A percentile compares a stretch with the other conserved stretches of the same genome.
These are phyloP conservation scores for Isurus oxyrinchus DNA, from an alignment of 2,113 vertebrate species.

Conservation along the genomic window DNA sequence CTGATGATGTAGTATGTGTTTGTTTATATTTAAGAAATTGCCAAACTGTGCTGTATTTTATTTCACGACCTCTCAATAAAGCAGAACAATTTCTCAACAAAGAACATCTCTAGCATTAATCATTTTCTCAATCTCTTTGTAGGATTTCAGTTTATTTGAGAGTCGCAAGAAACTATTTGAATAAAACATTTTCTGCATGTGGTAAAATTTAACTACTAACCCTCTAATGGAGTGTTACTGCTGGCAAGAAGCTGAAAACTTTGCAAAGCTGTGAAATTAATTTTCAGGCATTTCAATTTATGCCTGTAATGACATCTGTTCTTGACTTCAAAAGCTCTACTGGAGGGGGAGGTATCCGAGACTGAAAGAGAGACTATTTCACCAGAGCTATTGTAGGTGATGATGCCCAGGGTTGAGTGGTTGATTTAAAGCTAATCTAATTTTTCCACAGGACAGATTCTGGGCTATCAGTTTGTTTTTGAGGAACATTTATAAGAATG, in stretches of 20 bases:
- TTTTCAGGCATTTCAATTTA: neutral
- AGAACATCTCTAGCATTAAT: neutral
- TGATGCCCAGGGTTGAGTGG: neutral
- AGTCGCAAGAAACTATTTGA: neutral
- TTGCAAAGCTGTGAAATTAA: constrained; percentile 19
- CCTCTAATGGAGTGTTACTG: constrained; percentile 19
- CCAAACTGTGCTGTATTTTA: neutral
- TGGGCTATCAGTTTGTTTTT: neutral
- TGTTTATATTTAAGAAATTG: neutral
- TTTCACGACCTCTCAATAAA: neutral
- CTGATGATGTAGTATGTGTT: neutral
- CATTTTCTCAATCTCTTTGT: neutral
- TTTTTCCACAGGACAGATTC: neutral
- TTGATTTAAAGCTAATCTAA: neutral
- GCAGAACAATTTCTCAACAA: neutral
- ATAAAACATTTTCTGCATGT: constrained; percentile 25
- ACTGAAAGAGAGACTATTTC: no score
- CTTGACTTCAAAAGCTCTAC: constrained; percentile 9
- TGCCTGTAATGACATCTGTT: neutral
- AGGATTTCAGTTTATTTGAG: neutral
- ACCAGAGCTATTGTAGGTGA: neutral
- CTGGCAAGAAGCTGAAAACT: constrained; percentile 9
- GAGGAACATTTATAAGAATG: neutral
- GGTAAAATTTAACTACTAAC: constrained; percentile 10
- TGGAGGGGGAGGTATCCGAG: neutral